These are phyloP conservation scores for Watsonalla cultraria DNA, from an alignment of 2,888 invertebrate species.

Conservation along the genomic window DNA sequence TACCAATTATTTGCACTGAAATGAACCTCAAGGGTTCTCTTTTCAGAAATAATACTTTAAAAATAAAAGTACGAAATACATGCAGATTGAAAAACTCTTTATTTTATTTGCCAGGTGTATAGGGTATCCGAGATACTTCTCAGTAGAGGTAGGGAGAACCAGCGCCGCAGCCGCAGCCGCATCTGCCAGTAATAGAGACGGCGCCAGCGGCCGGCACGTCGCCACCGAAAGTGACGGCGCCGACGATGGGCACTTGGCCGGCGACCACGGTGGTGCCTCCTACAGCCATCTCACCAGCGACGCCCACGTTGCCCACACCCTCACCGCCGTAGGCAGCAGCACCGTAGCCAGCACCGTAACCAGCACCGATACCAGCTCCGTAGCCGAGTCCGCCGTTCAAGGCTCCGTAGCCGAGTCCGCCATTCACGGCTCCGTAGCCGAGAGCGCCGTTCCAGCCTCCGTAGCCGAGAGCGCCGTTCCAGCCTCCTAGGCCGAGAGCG, in stretches of 20 bases:
- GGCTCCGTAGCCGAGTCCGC: neutral
- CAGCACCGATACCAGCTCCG: conserved; percentile 4
- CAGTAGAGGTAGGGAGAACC: neutral
- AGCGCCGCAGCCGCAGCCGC: neutral
- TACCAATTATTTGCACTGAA: too few relatives aligned
- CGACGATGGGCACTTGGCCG: conserved; percentile 30
- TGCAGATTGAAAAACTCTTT: too few relatives aligned
- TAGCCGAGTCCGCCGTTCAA: neutral
- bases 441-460: conserved; percentile 1
- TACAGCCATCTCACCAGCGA: conserved; percentile 11
- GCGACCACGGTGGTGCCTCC: conserved; percentile 8
- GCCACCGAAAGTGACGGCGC: conserved; percentile 25
- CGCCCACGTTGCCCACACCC: conserved; percentile 23
- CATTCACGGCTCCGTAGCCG: neutral
- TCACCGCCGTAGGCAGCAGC: conserved; percentile 21
- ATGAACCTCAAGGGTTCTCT: too few relatives aligned
- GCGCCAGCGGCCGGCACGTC: conserved; percentile 13
- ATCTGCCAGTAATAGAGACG: too few relatives aligned
- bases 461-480: neutral
- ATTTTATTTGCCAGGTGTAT: too few relatives aligned
- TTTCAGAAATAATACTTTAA: too few relatives aligned
- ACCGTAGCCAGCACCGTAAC: conserved; percentile 3
- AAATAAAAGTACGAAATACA: too few relatives aligned
- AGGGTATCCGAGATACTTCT: neutral
- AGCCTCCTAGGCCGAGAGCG: neutral